Evolutionary conservation across 2,113 vertebrate species (phyloP).

Genomic region (Montifringilla adamsi): DNA sequence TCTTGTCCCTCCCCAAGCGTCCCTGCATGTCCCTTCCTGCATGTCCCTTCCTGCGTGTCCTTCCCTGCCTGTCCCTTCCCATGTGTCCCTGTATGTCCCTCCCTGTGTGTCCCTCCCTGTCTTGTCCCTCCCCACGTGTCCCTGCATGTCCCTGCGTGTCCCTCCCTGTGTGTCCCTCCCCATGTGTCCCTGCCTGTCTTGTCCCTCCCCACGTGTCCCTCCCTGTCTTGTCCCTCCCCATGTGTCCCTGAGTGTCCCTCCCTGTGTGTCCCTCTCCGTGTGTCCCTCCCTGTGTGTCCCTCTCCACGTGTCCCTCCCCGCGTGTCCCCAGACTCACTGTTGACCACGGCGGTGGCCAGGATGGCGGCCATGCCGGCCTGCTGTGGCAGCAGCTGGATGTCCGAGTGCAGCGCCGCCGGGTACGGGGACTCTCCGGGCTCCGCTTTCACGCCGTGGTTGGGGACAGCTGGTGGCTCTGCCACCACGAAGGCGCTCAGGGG

Average conservation of each 20-base stretch:
- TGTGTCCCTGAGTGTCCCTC: accelerated
- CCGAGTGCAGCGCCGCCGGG: conserved; percentile 72
- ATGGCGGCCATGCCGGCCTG: conserved; percentile 98
- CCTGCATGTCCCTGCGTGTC: neutral
- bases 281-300: accelerated
- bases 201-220: neutral
- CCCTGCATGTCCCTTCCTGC: neutral
- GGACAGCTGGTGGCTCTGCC: conserved; percentile 53
- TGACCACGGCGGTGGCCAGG: conserved; percentile 90
- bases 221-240: no score
- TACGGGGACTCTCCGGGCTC: conserved; percentile 65
- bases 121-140: accelerated
- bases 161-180: neutral
- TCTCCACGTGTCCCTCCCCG: accelerated
- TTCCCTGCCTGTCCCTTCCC: accelerated
- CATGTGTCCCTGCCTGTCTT: accelerated
- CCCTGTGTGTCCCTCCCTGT: accelerated
- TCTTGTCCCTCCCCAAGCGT: neutral
- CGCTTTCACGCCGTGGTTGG: conserved; percentile 70
- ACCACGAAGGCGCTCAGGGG: conserved; percentile 67
- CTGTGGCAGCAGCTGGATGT: conserved; percentile 96
- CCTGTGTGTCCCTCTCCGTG: accelerated
- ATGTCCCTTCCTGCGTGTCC: neutral
- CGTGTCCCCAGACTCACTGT: conserved; percentile 80
- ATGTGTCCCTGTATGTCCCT: accelerated